Evolutionary conservation across 2,797 vertebrate genomes (phyloP).

Genomic region (Onychomys torridus): DNA sequence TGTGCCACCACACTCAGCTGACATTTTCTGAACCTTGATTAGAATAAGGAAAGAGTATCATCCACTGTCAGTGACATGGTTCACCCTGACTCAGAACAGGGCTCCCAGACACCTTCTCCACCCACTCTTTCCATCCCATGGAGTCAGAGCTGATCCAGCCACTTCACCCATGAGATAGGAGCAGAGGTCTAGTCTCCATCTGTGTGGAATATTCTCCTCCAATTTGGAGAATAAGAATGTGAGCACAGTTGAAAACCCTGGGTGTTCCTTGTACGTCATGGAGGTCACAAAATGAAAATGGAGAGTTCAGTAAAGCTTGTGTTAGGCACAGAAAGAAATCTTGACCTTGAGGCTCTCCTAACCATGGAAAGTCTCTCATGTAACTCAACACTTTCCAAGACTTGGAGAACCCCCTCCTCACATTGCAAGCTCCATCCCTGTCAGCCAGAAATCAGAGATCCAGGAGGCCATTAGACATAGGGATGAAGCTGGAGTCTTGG

Average conservation of each 20-base stretch:
- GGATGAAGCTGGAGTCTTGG: not conserved
- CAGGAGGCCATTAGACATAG: fast-evolving
- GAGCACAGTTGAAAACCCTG: not conserved
- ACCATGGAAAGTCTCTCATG: not conserved
- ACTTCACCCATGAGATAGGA: fast-evolving
- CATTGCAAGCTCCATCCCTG: not conserved
- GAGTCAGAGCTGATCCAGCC: not conserved
- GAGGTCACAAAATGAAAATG: not conserved
- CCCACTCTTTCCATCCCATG: fast-evolving
- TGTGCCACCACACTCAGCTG: no score
- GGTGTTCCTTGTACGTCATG: no score
- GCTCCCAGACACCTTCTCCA: no score
- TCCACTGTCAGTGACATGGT: no score
- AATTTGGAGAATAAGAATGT: not conserved
- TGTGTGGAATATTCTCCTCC: not conserved
- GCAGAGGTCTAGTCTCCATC: not conserved
- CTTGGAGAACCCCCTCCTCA: not conserved
- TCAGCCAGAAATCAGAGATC: not conserved
- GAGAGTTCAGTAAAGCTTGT: not conserved
- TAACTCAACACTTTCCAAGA: not conserved
- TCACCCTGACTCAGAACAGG: not conserved
- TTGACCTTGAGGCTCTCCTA: not conserved
- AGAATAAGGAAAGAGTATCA: not conserved
- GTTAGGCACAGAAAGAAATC: not conserved
- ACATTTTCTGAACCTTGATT: not conserved